Evolutionary conservation across 2,888 invertebrate genomes (phyloP), one percentile per base, ranked within the genome.

Genomic region (Sarcophaga rosellei): DNA sequence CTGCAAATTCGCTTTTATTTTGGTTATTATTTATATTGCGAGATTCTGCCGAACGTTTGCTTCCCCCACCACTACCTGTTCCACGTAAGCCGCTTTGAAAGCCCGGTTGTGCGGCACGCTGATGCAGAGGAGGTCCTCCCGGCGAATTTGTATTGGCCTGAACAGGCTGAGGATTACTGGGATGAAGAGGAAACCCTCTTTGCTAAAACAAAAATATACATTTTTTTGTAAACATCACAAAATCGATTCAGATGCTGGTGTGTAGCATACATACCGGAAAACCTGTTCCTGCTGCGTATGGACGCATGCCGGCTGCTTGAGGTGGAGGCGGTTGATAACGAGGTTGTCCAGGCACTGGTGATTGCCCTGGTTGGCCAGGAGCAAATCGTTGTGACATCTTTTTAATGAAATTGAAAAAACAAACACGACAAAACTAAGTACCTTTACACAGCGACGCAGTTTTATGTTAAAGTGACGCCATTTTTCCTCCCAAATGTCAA

Each of bases 251-350:
- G 53, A 21, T 44, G 20, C 5, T 23, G 17, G 8, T 35, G 35
- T 35, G 61, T 6, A 4, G 5, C 5, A 65, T 89, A 91, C 94
- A 94, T 94, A 97, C 97, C 90, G 96, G 96, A 93, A 97, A 97
- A 92, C 94, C 96, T 87, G 96, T 96, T 69, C 95, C 95, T 12
- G 96, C 90, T 5, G 91, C 91, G 83, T 93, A 93, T 45, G 93
- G 92, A 72, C 93, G 91, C 93, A 93, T 93, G 61, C 91, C 91
- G 20, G 93, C 89, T 3, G 92, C 88, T 82, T 92, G 91, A 35
- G 92, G 92, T 12, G 92, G 92, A 12, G 92, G 92, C 25, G 89
- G 88, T 87, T 92, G 93, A 79, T 93, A 93, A 80, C 93, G 92
- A 21, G 92, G 91, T 81, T 92, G 92, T 63, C 91, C 92, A 61